Base-by-base conservation (phyloP, 2,888 invertebrate species). In the Sicus ferrugineus region DNA sequence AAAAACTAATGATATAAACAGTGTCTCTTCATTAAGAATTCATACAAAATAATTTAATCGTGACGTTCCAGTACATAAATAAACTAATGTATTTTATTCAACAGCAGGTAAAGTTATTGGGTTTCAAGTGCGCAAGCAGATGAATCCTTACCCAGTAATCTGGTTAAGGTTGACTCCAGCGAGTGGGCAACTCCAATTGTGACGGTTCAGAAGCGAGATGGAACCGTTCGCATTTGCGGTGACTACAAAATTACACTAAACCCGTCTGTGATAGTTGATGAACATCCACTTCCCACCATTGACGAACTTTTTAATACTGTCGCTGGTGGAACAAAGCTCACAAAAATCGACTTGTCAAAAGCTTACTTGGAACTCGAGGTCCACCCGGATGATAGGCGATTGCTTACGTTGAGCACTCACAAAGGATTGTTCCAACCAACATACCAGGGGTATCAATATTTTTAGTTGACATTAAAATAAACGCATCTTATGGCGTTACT, bases 281-380 rank as follows among this genome's bases (percentile, higher is more conserved):
- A 76, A 63, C 73, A 80, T 66, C 79, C 78, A 1, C 64, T 79
- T 46, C 78, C 77, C 11, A 74, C 74, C 31, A 73, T 75, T 0
- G 75, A 78, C 7, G 78, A 77, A 69, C 67, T 73, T 68, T 79
- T 75, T 75, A 74, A 68, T 31, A 70, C 61, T 9, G 71, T 80
- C 67, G 67, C 75, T 19, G 76, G 75, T 2, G 77, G 77, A 0
- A 61, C 68, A 2, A 76, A 69, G 42, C 78, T 77, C 71, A 73
- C 75, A 6, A 77, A 79, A 71, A 80, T 77, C 54, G 80, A 83
- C 73, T 73, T 82, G 19, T 67, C 69, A 2, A 75, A 77, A 61
- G 82, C 84, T 4, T 84, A 83, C 67, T 74, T 81, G 70, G 81
- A 84, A 69, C 54, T 83, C 28, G 78, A 79, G 74, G 73, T 83